Evolutionary conservation across 2,888 invertebrate species (phyloP).

Genomic region (Rhabditophanes sp.): DNA sequence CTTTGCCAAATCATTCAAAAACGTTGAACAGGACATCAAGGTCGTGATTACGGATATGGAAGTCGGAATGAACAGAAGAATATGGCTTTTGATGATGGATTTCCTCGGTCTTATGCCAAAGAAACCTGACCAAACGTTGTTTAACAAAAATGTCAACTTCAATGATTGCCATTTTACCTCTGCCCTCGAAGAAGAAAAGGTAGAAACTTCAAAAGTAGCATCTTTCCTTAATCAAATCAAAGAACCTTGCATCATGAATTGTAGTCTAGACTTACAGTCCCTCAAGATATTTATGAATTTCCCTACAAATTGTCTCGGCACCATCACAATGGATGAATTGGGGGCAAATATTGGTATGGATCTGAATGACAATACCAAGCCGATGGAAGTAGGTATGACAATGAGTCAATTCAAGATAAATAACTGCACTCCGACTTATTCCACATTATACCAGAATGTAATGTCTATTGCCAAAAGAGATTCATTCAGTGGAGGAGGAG

Average conservation of each 20-base stretch:
- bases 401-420: constrained; percentile 14
- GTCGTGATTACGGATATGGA: constrained; percentile 48
- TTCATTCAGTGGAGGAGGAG: constrained; percentile 1
- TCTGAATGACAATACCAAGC: constrained; percentile 10
- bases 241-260: constrained; percentile 3
- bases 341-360: constrained; percentile 13
- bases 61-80: constrained; percentile 72
- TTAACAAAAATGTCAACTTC: constrained; percentile 1
- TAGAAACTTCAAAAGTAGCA: too few relatives aligned
- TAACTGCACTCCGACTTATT: constrained; percentile 18
- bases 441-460: constrained; percentile 49
- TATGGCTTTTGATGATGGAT: constrained; percentile 84
- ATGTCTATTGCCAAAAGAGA: constrained; percentile 5
- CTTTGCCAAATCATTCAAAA: too few relatives aligned
- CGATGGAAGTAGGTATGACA: constrained; percentile 11
- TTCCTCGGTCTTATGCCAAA: constrained; percentile 58
- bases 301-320: constrained; percentile 15
- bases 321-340: constrained; percentile 11
- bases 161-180: background rate
- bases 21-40: too few relatives aligned
- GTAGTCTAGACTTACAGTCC: constrained; percentile 2
- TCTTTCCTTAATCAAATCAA: too few relatives aligned
- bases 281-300: constrained; percentile 16
- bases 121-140: background rate
- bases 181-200: too few relatives aligned